Conservation (phyloP, 2,113 vertebrate species). For the Helogale parvula region DNA sequence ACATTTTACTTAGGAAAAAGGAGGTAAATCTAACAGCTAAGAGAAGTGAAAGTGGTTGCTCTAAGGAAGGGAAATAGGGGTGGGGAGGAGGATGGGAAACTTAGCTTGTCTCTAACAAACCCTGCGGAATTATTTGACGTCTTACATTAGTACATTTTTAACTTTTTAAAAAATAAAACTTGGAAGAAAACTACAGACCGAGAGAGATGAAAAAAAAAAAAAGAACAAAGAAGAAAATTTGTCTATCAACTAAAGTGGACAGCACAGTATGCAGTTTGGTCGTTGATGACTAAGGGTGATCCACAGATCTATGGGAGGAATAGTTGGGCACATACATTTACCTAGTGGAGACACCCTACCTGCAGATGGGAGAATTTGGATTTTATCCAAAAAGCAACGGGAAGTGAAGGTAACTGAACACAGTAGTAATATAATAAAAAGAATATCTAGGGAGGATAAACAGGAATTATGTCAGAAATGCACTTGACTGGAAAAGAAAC, state of each 20-base stretch:
- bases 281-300: not conserved
- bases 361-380: not conserved
- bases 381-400: slow-evolving; percentile 28
- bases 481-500: slow-evolving; percentile 1
- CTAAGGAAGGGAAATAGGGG: not conserved
- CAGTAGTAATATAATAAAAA: not conserved
- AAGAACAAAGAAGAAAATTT: not conserved
- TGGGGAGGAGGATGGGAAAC: not conserved
- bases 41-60: not conserved
- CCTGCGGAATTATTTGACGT: not conserved
- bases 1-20: not conserved
- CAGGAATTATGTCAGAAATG: not conserved
- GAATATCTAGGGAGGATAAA: not conserved
- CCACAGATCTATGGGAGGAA: not conserved
- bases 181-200: not conserved
- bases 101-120: not conserved
- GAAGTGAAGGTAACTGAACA: slow-evolving; percentile 2
- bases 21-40: not conserved
- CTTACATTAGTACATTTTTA: not conserved
- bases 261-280: not conserved
- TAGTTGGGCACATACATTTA: not conserved
- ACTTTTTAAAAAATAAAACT: slow-evolving; percentile 19
- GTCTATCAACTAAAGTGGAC: not conserved
- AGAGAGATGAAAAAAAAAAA: not conserved
- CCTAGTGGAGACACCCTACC: not conserved